These are phyloP conservation scores for Fopius arisanus DNA, from an alignment of 1,140 invertebrate species.

Conservation along the genomic window DNA sequence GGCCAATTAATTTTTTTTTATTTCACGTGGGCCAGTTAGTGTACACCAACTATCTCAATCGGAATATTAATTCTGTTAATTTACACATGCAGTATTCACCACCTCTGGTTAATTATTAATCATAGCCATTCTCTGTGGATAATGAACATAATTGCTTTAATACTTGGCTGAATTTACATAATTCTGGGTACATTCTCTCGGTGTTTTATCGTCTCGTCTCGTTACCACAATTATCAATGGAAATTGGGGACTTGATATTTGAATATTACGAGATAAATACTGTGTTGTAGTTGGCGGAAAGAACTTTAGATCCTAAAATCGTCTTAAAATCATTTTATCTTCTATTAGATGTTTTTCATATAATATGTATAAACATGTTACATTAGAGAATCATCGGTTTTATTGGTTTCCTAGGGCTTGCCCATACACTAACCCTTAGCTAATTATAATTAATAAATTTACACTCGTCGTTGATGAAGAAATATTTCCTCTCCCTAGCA, in stretches of 20 bases:
- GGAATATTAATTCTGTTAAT: neutral
- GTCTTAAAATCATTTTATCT: conserved; percentile 23
- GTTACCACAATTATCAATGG: neutral
- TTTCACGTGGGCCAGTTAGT: neutral
- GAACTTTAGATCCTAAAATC: conserved; percentile 30
- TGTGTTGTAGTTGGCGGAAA: conserved; percentile 56
- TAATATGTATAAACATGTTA: conserved; percentile 49
- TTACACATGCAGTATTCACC: neutral
- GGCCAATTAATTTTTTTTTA: conserved; percentile 26
- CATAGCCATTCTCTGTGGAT: conserved; percentile 17
- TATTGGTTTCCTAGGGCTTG: neutral
- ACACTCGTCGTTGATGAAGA: neutral
- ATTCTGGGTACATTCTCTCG: conserved; percentile 10
- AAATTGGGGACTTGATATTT: neutral
- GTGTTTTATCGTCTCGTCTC: neutral
- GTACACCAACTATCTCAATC: neutral
- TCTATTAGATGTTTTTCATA: conserved; percentile 34
- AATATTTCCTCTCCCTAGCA: neutral
- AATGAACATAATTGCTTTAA: neutral
- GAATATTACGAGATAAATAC: conserved; percentile 47
- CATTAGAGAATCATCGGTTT: conserved; percentile 45
- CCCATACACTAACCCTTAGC: neutral
- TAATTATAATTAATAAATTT: neutral
- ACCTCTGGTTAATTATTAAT: conserved; percentile 26
- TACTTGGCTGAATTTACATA: neutral